Base-by-base conservation (phyloP, 1,140 invertebrate genomes). In the Rhyzopertha dominica region DNA sequence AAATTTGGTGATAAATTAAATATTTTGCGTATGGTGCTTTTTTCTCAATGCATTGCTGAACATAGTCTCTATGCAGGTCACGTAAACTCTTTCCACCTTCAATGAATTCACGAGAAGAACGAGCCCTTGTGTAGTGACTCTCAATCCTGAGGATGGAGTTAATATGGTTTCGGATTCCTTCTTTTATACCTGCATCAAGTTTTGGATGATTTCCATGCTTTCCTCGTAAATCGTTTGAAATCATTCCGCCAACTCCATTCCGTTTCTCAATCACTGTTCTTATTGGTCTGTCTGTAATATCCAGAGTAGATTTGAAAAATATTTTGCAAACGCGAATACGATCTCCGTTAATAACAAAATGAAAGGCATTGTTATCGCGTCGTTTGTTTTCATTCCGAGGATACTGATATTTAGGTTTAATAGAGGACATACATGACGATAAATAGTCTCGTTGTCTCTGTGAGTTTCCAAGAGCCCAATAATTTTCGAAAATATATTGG, bases 61-160 rank as follows among this genome's bases (percentile, higher is more conserved):
- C n/a, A 47, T 55, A 55, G 26, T 55, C 49, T 5, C 29, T 29
- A 28, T 53, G 51, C 30, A 59, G 26, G 29, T 54, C 48, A n/a
- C 36, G 48, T 13, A 56, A 38, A 22, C 41, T 49, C 51, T 51
- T 53, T 10, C 44, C 31, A 42, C 52, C 54, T 12, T 53, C 57
- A 30, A 54, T 56, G 36, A 40, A 59, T 17, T 57, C 31, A 13
- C 39, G 45, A 13, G 54, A 26, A 31, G 49, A 47, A 24, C 47
- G 43, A 37, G 31, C 30, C 18, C 54, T 19, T 13, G 46, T 25
- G 41, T 58, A 58, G 26, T 58, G 43, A n/a, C 12, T 19, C 18
- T 45, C 43, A 26, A 45, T 37, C 8, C 25, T 35, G 10, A 31
- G 29, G 46, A 51, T 54, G 12, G 25, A 23, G 25, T 54, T 28